Conservation (phyloP, 2,888 invertebrate genomes). For the Epinotia nisella region DNA sequence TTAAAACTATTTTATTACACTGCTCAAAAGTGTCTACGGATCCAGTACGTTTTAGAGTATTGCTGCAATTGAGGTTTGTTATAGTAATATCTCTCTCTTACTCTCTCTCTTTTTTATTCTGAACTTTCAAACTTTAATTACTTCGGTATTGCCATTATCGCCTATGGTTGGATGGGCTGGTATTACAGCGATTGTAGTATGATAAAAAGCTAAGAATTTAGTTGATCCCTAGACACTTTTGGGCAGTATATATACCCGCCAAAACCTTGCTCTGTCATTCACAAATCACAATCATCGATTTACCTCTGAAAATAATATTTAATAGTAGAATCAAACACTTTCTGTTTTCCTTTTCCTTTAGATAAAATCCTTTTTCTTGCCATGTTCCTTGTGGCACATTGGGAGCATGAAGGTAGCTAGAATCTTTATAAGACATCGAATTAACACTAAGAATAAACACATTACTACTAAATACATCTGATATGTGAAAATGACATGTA, state of each 20-base stretch:
- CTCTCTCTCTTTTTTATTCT: too few species aligned
- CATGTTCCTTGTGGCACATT: slow-evolving; percentile 62
- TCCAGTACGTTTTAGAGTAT: too few species aligned
- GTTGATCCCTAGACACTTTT: too few species aligned
- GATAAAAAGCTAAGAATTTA: too few species aligned
- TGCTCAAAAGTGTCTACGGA: too few species aligned
- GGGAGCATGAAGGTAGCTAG: slow-evolving; percentile 54
- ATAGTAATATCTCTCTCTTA: too few species aligned
- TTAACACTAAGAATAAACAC: slow-evolving; percentile 31
- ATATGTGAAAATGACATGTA: slow-evolving; percentile 74
- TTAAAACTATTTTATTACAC: slow-evolving; percentile 13
- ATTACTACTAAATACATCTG: slow-evolving; percentile 50
- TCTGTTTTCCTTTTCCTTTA: neutral
- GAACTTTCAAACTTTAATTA: too few species aligned
- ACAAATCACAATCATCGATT: slow-evolving; percentile 26
- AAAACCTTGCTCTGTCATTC: slow-evolving; percentile 1
- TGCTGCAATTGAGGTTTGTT: too few species aligned
- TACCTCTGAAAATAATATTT: slow-evolving; percentile 10
- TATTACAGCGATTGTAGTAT: too few species aligned
- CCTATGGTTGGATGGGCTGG: too few species aligned
- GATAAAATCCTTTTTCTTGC: slow-evolving; percentile 12
- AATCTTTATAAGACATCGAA: slow-evolving; percentile 26
- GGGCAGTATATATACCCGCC: slow-evolving; percentile 8
- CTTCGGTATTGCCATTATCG: too few species aligned
- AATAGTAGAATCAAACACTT: neutral